Conservation (phyloP, 2,888 invertebrate genomes). For the Chloroclystis v-ata region DNA sequence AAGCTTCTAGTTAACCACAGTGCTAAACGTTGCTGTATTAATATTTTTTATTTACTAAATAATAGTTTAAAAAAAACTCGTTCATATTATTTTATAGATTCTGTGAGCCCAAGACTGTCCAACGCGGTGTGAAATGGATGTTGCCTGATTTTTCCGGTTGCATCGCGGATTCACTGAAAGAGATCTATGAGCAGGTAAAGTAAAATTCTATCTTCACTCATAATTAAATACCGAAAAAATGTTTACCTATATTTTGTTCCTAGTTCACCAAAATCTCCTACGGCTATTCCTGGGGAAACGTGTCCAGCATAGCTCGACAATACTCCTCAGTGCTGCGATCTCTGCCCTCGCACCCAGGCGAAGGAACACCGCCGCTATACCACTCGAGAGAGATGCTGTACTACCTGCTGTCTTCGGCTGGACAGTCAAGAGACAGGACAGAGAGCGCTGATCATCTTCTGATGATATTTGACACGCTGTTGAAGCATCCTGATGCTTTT, state of each 20-base stretch:
- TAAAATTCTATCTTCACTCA: no score
- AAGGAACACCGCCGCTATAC: conserved; percentile 79
- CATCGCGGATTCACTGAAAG: conserved; percentile 79
- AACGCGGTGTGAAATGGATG: conserved; percentile 84
- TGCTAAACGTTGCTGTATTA: no score
- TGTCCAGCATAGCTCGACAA: conserved; percentile 74
- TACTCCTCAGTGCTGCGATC: conserved; percentile 76
- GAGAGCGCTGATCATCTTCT: conserved; percentile 83
- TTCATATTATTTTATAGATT: conserved; percentile 47
- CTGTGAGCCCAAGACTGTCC: conserved; percentile 67
- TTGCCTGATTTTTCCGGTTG: conserved; percentile 87
- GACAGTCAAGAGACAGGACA: conserved; percentile 49
- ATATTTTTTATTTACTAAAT: no score
- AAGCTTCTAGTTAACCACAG: no score
- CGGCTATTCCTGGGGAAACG: conserved; percentile 81
- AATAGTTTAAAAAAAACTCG: no score
- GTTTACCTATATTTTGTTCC: no score
- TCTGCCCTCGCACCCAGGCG: conserved; percentile 79
- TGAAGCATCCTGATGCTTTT: conserved; percentile 79
- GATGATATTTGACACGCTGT: conserved; percentile 66
- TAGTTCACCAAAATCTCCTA: conserved; percentile 70
- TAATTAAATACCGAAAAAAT: no score
- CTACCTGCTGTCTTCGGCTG: conserved; percentile 65
- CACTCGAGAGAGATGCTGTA: conserved; percentile 78
- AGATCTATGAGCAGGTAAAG: conserved; percentile 80